Base-by-base conservation (phyloP, 35 echinoderm and acorn worm species). In the Apostichopus parvimensis region DNA sequence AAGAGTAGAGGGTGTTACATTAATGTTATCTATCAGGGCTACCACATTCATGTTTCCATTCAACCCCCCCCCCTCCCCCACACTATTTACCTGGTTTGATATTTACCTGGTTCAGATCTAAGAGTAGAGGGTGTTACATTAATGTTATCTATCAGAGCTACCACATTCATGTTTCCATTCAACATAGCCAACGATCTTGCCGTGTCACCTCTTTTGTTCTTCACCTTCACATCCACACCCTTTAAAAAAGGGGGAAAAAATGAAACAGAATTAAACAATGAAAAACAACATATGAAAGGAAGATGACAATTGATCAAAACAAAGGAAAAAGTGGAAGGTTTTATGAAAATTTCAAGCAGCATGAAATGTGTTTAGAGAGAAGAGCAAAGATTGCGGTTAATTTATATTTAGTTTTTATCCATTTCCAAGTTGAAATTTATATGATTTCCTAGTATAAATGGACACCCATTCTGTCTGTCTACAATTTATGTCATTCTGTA, bases 31-130 rank as follows among this genome's bases (percentile, higher is more conserved):
- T 61, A 99, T 99, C 1, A 99, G 89, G 9, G 91, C 92, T 25
- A 99, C 93, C 17, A 99, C 94, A 73, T 99, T 99, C 94, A 94
- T 96, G 66, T 99, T 93, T 15, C 95, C 95, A 82, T 99, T 99
- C 60, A 99, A 56, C 34, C 34, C 34, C 34, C 1, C 28, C 34
- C 34, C 34, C 34, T 45, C 34, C 34, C 34, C 34, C 34, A 45
- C 34, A 45, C 34, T 45, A 45, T 45, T 45, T 61, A 13, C 71
- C 20, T 20, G 71, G 17, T 75, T 7, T 18, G 71, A 17, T 80
- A 17, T 45, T 34, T 87, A 96, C 97, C 97, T 93, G 97, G 79
- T 77, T 94, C 93, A 90, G 94, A 94, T 78, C 93, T 73, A 6
- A 99, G 55, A 13, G 93, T 84, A 54, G 92, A 60, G 58, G 94